Conservation (phyloP, 1,140 invertebrate species). For the Tigriopus japonicus region DNA sequence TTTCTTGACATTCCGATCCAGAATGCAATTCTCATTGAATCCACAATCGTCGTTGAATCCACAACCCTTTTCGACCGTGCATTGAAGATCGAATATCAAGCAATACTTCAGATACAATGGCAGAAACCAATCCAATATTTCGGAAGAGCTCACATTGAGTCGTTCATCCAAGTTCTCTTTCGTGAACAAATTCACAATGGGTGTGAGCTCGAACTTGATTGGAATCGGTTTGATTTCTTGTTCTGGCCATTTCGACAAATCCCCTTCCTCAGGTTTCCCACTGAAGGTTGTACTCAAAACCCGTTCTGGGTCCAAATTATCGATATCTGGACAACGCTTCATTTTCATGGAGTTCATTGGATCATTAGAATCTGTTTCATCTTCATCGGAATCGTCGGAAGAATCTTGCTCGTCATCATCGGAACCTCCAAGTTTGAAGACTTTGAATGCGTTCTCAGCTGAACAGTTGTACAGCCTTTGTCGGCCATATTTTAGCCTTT, state of each 20-base stretch:
- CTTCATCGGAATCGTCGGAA: not conserved
- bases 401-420: not conserved
- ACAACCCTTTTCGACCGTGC: not conserved
- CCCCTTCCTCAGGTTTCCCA: not conserved
- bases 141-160: not conserved
- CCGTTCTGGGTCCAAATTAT: no score
- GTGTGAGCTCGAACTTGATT: slow-evolving; percentile 8
- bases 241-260: not conserved
- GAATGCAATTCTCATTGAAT: not conserved
- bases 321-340: not conserved
- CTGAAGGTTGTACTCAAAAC: not conserved
- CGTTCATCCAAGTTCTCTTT: slow-evolving; percentile 1
- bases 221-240: not conserved
- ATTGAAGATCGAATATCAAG: not conserved
- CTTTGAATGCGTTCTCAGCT: not conserved
- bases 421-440: not conserved
- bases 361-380: not conserved
- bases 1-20: not conserved
- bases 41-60: slow-evolving; percentile 1
- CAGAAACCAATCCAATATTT: slow-evolving; percentile 6
- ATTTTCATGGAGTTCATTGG: not conserved
- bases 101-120: slow-evolving; percentile 7
- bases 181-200: slow-evolving; percentile 6
- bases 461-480: not conserved
- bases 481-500: slow-evolving; percentile 1